Evolutionary conservation across 2,888 invertebrate genomes (phyloP).

Genomic region (Eurytoma adleriae): DNA sequence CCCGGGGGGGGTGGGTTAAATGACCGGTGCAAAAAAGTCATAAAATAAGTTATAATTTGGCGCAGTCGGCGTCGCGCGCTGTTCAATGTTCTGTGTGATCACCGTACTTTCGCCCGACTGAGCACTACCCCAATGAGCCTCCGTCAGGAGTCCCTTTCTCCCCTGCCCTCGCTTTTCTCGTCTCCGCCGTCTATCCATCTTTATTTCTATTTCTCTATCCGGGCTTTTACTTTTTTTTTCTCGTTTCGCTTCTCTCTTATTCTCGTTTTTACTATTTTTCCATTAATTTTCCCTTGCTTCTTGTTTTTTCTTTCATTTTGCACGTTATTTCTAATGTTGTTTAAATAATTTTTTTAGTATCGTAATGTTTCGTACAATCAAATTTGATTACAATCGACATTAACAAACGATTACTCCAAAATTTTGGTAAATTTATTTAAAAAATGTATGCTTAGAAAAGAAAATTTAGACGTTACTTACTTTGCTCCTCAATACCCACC

Average conservation of each 20-base stretch:
- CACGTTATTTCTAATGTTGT: neutral
- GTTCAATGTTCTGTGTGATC: conserved; percentile 76
- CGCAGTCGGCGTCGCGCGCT: conserved; percentile 72
- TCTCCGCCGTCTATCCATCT: conserved; percentile 21
- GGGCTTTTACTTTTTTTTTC: neutral
- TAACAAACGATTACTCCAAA: too few relatives aligned
- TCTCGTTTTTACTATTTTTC: neutral
- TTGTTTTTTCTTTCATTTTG: neutral
- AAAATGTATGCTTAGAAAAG: too few relatives aligned
- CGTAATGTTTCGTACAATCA: too few relatives aligned
- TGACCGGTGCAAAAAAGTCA: conserved; percentile 75
- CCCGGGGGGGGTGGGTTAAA: conserved; percentile 68
- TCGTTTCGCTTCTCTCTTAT: neutral
- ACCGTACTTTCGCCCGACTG: conserved; percentile 73
- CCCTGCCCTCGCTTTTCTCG: neutral
- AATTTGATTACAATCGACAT: too few relatives aligned
- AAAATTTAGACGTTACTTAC: too few relatives aligned
- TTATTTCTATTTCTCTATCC: conserved; percentile 41
- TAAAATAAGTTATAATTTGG: conserved; percentile 77
- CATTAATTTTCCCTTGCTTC: too few relatives aligned
- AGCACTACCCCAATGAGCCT: conserved; percentile 67
- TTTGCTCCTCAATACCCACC: too few relatives aligned
- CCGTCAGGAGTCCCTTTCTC: neutral
- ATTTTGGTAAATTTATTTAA: too few relatives aligned
- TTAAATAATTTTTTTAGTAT: neutral